A percentile compares a stretch with the other conserved stretches of the same genome.
Evolutionary conservation across 2,113 vertebrate species (phyloP).

Genomic region (Sinocyclocheilus maitianheensis): DNA sequence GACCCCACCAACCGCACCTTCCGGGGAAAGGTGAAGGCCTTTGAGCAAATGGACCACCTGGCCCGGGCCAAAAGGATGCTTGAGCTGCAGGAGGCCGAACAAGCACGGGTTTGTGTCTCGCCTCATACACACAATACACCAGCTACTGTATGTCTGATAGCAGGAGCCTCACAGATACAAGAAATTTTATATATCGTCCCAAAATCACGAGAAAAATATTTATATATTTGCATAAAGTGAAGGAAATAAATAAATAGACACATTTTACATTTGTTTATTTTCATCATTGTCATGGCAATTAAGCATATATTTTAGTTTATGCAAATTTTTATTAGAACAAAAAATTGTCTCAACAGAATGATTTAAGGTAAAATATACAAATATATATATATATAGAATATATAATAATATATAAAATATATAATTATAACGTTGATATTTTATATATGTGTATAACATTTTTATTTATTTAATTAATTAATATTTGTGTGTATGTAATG

Average conservation of each 20-base stretch:
- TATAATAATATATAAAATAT: too few species aligned
- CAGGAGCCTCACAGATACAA: background rate
- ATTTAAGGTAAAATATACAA: too few species aligned
- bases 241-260: too few species aligned
- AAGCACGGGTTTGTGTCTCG: conserved; percentile 82
- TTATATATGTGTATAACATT: too few species aligned
- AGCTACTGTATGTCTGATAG: background rate
- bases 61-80: conserved; percentile 90
- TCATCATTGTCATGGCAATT: background rate
- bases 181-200: background rate
- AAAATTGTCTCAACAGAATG: too few species aligned
- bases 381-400: too few species aligned
- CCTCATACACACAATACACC: background rate
- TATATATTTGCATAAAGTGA: background rate
- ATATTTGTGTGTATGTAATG: too few species aligned
- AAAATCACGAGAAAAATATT: background rate
- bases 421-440: too few species aligned
- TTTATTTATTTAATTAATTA: too few species aligned
- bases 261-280: too few species aligned
- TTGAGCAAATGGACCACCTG: conserved; percentile 96
- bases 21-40: conserved; percentile 94
- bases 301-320: background rate
- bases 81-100: conserved; percentile 95
- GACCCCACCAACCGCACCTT: conserved; percentile 86
- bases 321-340: too few species aligned